Percentiles rank a stretch among this genome's conserved stretches.
phyloP scores from a whole-genome alignment of 1,140 invertebrate genomes.

The Drosophila watanabei region DNA sequence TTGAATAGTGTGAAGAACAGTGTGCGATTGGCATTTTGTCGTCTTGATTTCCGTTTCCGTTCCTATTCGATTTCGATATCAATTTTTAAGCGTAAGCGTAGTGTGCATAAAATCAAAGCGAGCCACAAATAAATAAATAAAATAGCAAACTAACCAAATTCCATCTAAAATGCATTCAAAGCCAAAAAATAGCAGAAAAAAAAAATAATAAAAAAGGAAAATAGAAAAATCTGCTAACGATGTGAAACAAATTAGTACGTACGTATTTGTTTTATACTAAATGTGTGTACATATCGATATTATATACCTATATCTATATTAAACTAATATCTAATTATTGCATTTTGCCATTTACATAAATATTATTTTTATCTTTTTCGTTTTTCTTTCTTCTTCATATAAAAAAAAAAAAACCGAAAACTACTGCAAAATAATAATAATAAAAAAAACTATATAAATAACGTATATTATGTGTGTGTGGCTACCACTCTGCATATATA shows the following conservation, averaged over 20 bases:
- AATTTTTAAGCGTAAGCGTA: constrained; percentile 72
- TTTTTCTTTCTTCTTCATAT: constrained; percentile 86
- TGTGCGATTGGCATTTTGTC: constrained; percentile 72
- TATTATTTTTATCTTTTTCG: constrained; percentile 85
- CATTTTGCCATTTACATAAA: constrained; percentile 85
- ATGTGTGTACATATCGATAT: constrained; percentile 84
- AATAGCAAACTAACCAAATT: constrained; percentile 81
- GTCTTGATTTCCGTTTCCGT: constrained; percentile 52
- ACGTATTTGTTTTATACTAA: constrained; percentile 81
- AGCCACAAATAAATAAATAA: constrained; percentile 81
- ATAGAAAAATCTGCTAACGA: constrained; percentile 51
- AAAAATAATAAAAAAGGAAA: constrained; percentile 42
- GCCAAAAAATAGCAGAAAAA: constrained; percentile 41
- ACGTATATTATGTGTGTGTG: constrained; percentile 79
- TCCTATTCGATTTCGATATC: constrained; percentile 28
- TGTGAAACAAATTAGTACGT: constrained; percentile 75
- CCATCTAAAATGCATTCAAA: constrained; percentile 77
- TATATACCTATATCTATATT: constrained; percentile 83
- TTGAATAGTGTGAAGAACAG: constrained; percentile 70
- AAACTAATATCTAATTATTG: constrained; percentile 85
- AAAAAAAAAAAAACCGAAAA: constrained; percentile 83
- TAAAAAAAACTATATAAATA: constrained; percentile 82
- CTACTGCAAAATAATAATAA: constrained; percentile 73
- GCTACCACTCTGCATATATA: constrained; percentile 83
- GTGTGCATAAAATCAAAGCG: constrained; percentile 80